A percentile compares a stretch with the other conserved stretches of the same genome.
Conservation (phyloP, 1,140 invertebrate species). For the Tribolium madens region DNA sequence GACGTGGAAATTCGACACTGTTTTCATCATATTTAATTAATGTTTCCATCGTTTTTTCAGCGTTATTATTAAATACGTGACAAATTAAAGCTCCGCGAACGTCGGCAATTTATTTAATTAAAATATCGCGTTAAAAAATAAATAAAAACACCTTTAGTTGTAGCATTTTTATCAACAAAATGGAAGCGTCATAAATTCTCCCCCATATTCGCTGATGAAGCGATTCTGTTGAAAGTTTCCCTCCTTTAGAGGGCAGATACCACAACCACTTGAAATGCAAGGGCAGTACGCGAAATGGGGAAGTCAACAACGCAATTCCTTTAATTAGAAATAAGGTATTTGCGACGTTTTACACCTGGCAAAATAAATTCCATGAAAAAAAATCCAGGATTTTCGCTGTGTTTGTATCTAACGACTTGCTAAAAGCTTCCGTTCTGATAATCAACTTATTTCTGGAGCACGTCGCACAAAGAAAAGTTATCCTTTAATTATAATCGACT, state of each 20-base stretch:
- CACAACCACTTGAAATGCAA: background rate
- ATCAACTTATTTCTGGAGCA: background rate
- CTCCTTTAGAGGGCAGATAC: background rate
- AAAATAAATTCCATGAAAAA: too few species aligned
- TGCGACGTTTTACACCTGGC: background rate
- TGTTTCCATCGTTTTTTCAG: background rate
- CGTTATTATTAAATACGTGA: background rate
- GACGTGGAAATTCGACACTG: background rate
- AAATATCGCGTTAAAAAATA: background rate
- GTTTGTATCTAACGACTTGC: too few species aligned
- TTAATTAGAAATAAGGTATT: background rate
- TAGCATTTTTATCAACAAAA: background rate
- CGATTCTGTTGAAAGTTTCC: background rate
- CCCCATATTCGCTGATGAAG: background rate
- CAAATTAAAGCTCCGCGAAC: background rate
- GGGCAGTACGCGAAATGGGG: too few species aligned
- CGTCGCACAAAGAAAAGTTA: background rate
- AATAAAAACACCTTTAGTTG: background rate
- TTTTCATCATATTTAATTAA: background rate
- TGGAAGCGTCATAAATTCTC: background rate
- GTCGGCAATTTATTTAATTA: background rate
- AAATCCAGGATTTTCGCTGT: too few species aligned
- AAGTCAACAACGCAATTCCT: background rate
- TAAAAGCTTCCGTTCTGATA: background rate
- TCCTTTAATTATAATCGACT: background rate